Conservation (phyloP, 2,113 vertebrate genomes). For the Neomonachus schauinslandi region DNA sequence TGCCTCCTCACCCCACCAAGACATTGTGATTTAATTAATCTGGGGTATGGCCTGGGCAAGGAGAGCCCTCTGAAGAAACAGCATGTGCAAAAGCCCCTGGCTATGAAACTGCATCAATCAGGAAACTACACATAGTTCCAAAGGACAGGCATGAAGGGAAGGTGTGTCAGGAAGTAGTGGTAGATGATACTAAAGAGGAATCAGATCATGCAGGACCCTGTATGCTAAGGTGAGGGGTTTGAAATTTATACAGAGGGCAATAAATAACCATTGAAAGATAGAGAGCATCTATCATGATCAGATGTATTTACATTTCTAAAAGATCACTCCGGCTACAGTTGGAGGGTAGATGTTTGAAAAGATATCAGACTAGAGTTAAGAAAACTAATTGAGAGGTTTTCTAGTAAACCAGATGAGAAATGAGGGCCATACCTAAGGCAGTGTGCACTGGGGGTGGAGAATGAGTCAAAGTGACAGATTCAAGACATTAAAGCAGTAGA, state of each 20-base stretch:
- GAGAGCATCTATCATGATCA: not conserved
- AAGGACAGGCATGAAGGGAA: not conserved
- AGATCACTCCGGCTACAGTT: not conserved
- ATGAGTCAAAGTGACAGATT: not conserved
- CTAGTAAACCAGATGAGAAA: conserved; percentile 16
- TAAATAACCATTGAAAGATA: conserved; percentile 3
- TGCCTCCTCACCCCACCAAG: not conserved
- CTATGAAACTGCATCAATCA: not conserved
- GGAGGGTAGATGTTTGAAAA: not conserved
- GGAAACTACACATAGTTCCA: not conserved
- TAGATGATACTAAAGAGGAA: not conserved
- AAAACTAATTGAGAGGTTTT: not conserved
- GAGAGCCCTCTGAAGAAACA: not conserved
- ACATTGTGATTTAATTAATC: not conserved
- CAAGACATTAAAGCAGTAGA: not conserved
- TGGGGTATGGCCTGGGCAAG: not conserved
- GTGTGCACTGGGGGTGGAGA: not conserved
- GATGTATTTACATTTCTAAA: conserved; percentile 11
- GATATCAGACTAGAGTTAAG: not conserved
- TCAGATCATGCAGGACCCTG: not conserved
- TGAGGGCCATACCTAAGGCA: not conserved
- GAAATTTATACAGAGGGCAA: not conserved
- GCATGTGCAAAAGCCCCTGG: not conserved
- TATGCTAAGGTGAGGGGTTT: not conserved
- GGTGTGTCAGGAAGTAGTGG: not conserved